Evolutionary conservation across 2,888 invertebrate species (phyloP), one percentile per base, ranked within the genome.

Genomic region (Drosophila mulleri): DNA sequence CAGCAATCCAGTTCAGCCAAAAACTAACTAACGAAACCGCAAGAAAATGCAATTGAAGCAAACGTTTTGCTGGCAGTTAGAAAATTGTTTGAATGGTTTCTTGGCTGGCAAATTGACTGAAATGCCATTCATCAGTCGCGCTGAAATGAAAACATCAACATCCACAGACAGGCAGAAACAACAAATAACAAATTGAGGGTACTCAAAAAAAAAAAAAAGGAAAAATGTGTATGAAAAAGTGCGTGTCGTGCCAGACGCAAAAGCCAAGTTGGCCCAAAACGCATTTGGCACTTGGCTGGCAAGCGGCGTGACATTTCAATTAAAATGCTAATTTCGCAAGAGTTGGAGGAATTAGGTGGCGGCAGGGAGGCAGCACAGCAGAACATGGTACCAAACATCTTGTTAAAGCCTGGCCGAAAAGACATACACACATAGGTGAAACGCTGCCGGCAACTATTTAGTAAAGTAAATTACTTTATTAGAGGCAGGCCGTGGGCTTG

Each of bases 281-380:
- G 72, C 72, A 75, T 75, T 79, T 78, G 78, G 78, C 88, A 84
- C 81, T 84, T 87, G 82, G 84, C 78, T 87, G 82, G 84, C 78
- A 78, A 75, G 76, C 79, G 61, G 83, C 87, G 90, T 90, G 90
- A 90, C 86, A 83, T 89, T 90, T 90, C 90, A 90, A 90, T 90
- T 90, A 90, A 90, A 90, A 90, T 90, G 90, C 90, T 82, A 90
- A 90, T 90, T 90, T 90, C 62, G 66, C 29, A 71, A 67, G 52
- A 41, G 54, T 50, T 29, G 7, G 29, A 29, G 70, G 64, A 63
- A 47, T 47, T 47, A 58, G 39, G 9, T 48, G 59, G 59, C 39
- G 56, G 59, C 39, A 42, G 42, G 56, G 42, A 18, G 56, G 23
- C 23, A 16, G 56, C 18, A 20, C 2, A n/a, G 32, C 32, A 50